Percentiles rank a stretch among this genome's conserved stretches.
These are phyloP conservation scores for Mesocricetus auratus DNA, from an alignment of 2,113 vertebrate genomes.

Conservation along the genomic window DNA sequence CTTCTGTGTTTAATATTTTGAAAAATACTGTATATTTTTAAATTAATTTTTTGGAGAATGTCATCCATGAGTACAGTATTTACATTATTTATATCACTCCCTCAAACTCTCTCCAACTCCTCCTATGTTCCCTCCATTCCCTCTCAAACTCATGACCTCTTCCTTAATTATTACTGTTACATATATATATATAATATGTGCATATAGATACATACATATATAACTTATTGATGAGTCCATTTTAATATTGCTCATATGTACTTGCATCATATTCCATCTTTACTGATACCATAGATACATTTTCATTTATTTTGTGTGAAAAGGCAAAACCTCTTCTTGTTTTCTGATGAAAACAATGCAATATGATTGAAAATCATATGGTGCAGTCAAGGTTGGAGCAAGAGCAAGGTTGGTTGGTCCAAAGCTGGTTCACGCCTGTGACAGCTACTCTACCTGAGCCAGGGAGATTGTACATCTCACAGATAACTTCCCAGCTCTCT, in stretches of 20 bases:
- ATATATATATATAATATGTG: not conserved
- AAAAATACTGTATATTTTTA: not conserved
- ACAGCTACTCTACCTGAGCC: not conserved
- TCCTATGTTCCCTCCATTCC: not conserved
- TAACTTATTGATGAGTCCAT: not conserved
- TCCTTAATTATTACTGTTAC: not conserved
- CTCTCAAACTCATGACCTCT: not conserved
- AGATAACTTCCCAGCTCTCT: not conserved
- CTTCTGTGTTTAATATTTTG: conserved; percentile 58
- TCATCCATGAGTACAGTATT: not conserved
- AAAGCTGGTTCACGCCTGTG: not conserved
- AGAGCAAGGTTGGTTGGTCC: not conserved
- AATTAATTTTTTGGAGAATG: not conserved
- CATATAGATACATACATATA: not conserved
- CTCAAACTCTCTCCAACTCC: not conserved
- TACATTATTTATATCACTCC: not conserved
- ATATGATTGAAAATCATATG: conserved; percentile 51
- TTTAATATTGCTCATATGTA: not conserved
- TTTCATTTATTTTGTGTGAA: conserved; percentile 62
- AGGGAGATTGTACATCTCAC: not conserved
- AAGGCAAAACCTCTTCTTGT: conserved; percentile 54
- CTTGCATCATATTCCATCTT: conserved; percentile 58
- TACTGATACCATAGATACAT: conserved; percentile 68
- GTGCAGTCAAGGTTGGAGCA: not conserved
- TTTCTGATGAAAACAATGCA: conserved; percentile 61